A percentile compares a stretch with the other conserved stretches of the same genome.
Evolutionary conservation across 2,797 vertebrate genomes (phyloP).

Genomic region (Sorex maritimensis): DNA sequence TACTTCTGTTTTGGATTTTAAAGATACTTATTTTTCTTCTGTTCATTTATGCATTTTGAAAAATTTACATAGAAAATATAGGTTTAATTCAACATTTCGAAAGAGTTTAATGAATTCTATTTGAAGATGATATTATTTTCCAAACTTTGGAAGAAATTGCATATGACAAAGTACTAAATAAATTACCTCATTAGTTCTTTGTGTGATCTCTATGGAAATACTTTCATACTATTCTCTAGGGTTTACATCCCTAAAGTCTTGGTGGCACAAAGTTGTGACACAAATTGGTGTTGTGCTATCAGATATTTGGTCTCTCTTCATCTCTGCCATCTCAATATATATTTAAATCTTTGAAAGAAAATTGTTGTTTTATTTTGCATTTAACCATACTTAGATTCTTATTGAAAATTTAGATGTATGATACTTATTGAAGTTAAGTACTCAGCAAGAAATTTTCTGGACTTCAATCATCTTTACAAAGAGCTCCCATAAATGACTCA

Average conservation of each 20-base stretch:
- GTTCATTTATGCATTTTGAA: too few species aligned
- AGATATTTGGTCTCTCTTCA: neutral
- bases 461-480: neutral
- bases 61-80: too few species aligned
- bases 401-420: neutral
- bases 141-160: neutral
- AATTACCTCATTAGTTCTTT: slow-evolving; percentile 12
- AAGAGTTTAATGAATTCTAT: neutral
- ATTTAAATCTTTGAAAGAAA: neutral
- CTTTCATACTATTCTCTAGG: neutral
- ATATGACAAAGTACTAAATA: neutral
- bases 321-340: neutral
- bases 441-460: neutral
- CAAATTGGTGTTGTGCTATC: neutral
- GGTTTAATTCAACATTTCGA: too few species aligned
- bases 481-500: slow-evolving; percentile 45
- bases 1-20: too few species aligned
- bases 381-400: neutral
- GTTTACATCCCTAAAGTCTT: neutral
- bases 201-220: neutral
- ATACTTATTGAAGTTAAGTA: neutral
- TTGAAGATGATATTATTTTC: neutral
- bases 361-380: neutral
- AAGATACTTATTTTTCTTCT: too few species aligned
- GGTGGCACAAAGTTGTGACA: neutral